These are phyloP conservation scores for Hecatera dysodea DNA, from an alignment of 2,888 invertebrate species.

Conservation along the genomic window DNA sequence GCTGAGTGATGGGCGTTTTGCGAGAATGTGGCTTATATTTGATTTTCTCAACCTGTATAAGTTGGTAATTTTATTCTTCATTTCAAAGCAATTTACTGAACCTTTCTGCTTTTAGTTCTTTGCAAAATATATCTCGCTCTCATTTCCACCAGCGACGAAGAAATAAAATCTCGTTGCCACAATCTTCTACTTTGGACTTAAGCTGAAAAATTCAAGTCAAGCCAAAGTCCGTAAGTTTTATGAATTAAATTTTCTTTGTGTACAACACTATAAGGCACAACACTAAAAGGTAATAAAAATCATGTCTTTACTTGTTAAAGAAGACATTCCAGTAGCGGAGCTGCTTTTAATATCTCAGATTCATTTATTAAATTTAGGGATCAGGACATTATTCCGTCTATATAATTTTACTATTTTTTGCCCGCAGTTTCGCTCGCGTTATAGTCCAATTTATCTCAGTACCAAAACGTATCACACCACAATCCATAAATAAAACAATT, in stretches of 20 bases:
- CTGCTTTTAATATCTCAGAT: background rate
- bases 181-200: slow-evolving; percentile 27
- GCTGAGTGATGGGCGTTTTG: no score
- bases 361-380: background rate
- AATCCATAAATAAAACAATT: no score
- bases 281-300: slow-evolving; percentile 61
- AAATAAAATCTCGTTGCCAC: slow-evolving; percentile 38
- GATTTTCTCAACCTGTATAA: no score
- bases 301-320: slow-evolving; percentile 36
- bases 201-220: slow-evolving; percentile 37
- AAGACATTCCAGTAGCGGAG: slow-evolving; percentile 14
- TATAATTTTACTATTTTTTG: no score
- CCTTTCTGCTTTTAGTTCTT: background rate
- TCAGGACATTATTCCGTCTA: no score
- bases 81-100: background rate
- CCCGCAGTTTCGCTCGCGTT: no score
- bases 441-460: no score
- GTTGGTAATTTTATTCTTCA: no score
- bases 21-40: no score
- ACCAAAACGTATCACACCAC: no score
- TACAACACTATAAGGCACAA: slow-evolving; percentile 40
- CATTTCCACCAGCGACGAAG: background rate
- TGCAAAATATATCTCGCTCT: slow-evolving; percentile 11
- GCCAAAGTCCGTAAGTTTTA: slow-evolving; percentile 47
- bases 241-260: slow-evolving; percentile 59